Evolutionary conservation across 2,113 vertebrate genomes (phyloP).

Genomic region (Polypterus senegalus): DNA sequence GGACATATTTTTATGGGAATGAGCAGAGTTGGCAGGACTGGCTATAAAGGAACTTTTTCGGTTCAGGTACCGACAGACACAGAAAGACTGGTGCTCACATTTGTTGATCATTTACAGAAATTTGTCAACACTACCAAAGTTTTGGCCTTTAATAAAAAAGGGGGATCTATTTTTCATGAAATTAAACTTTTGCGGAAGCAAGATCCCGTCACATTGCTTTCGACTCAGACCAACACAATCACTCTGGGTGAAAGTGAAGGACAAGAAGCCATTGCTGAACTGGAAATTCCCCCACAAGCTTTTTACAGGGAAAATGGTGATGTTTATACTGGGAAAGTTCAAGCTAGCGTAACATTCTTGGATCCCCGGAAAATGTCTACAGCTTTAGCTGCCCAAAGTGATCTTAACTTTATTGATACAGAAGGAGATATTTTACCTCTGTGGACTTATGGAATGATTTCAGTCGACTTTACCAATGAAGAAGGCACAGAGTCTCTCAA

Average conservation of each 20-base stretch:
- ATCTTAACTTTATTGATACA: conserved; percentile 77
- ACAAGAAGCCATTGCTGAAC: conserved; percentile 71
- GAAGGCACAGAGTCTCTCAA: conserved; percentile 66
- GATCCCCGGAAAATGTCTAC: conserved; percentile 78
- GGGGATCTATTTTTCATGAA: conserved; percentile 83
- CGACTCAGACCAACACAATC: conserved; percentile 64
- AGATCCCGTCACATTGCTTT: conserved; percentile 62
- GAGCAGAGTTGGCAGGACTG: conserved; percentile 75
- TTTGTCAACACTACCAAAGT: conserved; percentile 95
- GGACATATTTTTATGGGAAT: conserved; percentile 83
- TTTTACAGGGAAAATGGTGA: conserved; percentile 86
- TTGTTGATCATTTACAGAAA: conserved; percentile 86
- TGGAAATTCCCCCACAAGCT: conserved; percentile 79
- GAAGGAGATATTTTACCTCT: conserved; percentile 81
- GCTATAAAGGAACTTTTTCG: conserved; percentile 92
- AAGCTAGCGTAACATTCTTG: conserved; percentile 85
- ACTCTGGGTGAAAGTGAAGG: conserved; percentile 70
- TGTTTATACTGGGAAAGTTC: conserved; percentile 72
- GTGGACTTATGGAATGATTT: conserved; percentile 94
- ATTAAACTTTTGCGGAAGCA: conserved; percentile 79
- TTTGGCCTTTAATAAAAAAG: conserved; percentile 78
- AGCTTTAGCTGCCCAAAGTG: conserved; percentile 75
- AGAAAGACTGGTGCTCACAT: conserved; percentile 83
- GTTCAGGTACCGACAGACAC: conserved; percentile 73
- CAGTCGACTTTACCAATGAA: conserved; percentile 78